Evolutionary conservation across 2,113 vertebrate genomes (phyloP), one percentile per base, ranked within the genome.

Genomic region (Coregonus clupeaformis): DNA sequence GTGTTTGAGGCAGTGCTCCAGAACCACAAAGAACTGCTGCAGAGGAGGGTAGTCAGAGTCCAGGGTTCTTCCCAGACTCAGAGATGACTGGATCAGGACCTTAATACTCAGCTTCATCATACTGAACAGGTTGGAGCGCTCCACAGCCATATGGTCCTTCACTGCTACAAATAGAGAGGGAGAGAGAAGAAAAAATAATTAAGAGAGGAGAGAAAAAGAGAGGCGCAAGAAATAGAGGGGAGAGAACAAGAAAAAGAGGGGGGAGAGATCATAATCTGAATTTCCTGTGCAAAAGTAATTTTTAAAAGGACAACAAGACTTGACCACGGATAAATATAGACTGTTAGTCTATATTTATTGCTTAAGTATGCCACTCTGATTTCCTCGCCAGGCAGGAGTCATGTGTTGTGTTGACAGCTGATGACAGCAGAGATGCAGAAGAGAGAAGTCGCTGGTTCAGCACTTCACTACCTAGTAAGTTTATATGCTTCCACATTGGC

Each of bases 91-190:
- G 72, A 99, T 99, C 42, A 99, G 87, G 20, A 94, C 96, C 89
- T 96, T 99, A 85, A 98, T 89, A 81, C 97, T 98, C 75, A 98
- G 93, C 86, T 99, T 99, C 95, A 98, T 93, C 96, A 98, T 98
- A 86, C 96, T 98, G 88, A 98, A 95, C 32, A 99, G 94, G 86
- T 98, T 98, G 86, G 94, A 86, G 5, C 98, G 94, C 75, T 99
- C 98, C 82, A 98, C 95, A 78, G 94, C 93, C 93, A 92, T 78
- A 57, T 94, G 94, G 84, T 89, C 90, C 72, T 92, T 95, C 0
- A 81, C 71, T 59, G 87, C 73, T 20, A 87, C 18, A 72, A 71
- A 16, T 2, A 13, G 4, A 49, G 14, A 49, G 13, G 29, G 24
- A 74, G 45, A 20, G 4, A 65, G n/a, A n/a, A n/a, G n/a, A n/a